Evolutionary conservation across 2,888 invertebrate species (phyloP), one percentile per base, ranked within the genome.

Genomic region (Agrochola macilenta): DNA sequence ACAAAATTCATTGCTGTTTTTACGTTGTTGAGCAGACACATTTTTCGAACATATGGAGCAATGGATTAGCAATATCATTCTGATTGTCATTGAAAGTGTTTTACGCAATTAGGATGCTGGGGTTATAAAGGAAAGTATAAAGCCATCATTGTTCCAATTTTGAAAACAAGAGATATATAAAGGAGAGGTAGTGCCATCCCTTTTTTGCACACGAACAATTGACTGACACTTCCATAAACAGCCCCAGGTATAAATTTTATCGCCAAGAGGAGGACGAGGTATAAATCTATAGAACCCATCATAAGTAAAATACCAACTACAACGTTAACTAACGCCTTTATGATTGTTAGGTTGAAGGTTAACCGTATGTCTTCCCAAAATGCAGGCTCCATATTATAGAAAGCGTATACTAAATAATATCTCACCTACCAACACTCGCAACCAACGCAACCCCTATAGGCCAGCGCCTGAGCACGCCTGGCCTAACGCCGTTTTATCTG

Each of bases 391-490:
- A 2, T 72, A 57, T 23, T 49, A 12, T 17, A 65, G 64, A 52
- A 75, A 78, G 76, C 76, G 26, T 52, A 39, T 30, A 43, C 23
- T 78, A 81, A 74, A 79, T 17, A 79, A 57, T 75, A 81, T 46
- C 26, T 54, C 11, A 58, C 17, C 58, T 75, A 75, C 43, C 76
- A 82, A 78, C 57, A 65, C 81, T 58, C 46, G 14, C 49, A 78
- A 81, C 52, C 39, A 39, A 65, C 46, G 14, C 49, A 78, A 75
- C 35, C 82, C 64, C 76, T 52, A 14, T 20, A 23, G 26, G n/a
- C 11, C 8, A 30, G 43, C 30, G 12, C 8, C 23, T 3, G 43
- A 26, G 9, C 35, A 66, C 17, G 2, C 23, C 26, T 35, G 20
- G 73, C 54, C 39, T 43, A 78, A 17, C 12, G n/a, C 30, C 30